Percentiles rank a stretch among this genome's conserved stretches.
Conservation (phyloP, 2,888 invertebrate species). For the Strigamia crassipes region DNA sequence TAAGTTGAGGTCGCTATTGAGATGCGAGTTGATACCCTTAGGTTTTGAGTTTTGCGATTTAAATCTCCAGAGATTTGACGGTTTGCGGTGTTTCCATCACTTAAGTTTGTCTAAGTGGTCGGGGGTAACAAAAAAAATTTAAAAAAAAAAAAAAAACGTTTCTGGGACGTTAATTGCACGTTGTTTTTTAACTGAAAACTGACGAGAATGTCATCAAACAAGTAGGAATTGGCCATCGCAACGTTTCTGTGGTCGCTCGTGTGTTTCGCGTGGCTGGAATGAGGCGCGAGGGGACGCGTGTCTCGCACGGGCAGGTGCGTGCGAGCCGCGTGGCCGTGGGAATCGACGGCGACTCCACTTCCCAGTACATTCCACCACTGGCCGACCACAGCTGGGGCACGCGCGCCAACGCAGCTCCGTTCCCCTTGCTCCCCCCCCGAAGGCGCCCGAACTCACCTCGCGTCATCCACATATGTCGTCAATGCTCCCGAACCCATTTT, state of each 20-base stretch:
- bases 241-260: conserved; percentile 23
- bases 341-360: conserved; percentile 56
- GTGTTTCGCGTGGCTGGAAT: conserved; percentile 53
- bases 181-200: background rate
- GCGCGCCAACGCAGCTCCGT: background rate
- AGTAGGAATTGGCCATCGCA: background rate
- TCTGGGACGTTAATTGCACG: too few relatives aligned
- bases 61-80: too few relatives aligned
- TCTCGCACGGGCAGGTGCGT: conserved; percentile 65
- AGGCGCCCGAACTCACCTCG: background rate
- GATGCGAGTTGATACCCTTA: too few relatives aligned
- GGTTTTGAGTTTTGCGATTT: too few relatives aligned
- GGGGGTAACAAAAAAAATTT: too few relatives aligned
- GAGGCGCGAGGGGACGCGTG: conserved; percentile 54
- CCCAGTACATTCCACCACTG: conserved; percentile 28
- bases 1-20: background rate
- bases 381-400: conserved; percentile 36
- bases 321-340: conserved; percentile 53
- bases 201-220: background rate
- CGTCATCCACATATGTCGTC: background rate
- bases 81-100: background rate
- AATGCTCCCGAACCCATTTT: too few relatives aligned
- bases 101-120: background rate
- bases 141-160: too few relatives aligned
- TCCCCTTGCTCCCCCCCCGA: background rate